Evolutionary conservation across 2,888 invertebrate species (phyloP), one percentile per base, ranked within the genome.

Genomic region (Athalia cordata): DNA sequence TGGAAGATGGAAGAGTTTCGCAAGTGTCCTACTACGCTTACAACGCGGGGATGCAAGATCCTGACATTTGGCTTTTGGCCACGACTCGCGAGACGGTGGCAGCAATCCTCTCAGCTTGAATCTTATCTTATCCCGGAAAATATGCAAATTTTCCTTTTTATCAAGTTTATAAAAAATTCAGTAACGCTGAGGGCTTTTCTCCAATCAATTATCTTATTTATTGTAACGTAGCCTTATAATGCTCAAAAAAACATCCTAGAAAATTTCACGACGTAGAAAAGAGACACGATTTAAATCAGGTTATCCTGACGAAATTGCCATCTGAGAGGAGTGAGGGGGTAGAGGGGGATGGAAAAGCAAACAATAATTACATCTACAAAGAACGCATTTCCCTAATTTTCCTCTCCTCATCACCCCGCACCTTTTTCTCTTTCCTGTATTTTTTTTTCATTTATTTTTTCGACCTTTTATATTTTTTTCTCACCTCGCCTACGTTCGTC

Each of bases 321-420:
- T 47, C 9, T 64, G 59, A 43, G 74, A 77, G 80, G 77, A 29
- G 29, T 29, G 2, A 29, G 29, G 29, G 29, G 29, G 29, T 2
- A 29, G 2, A 29, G 29, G 29, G 29, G 29, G 29, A 29, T 78
- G 80, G 62, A 67, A 80, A 80, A 80, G 81, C 82, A 85, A 85
- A 85, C 84, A 85, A 81, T 82, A 84, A 85, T 85, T 85, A 83
- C 80, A 84, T 83, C 79, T 79, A 77, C 80, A 81, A 81, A 81
- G 80, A 80, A 65, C 15, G 79, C 77, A 84, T 85, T 85, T 85
- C 78, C 85, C 81, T 85, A 85, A 85, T 84, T 84, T 83, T 74
- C 77, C 80, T 81, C 80, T n/a, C 80, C 59, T 55, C 66, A 77
- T 78, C 79, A 79, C 29, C 29, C 29, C 29, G 2, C 29, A 29